Evolutionary conservation across 2,113 vertebrate species (phyloP), one percentile per base, ranked within the genome.

Genomic region (Amia ocellicauda): DNA sequence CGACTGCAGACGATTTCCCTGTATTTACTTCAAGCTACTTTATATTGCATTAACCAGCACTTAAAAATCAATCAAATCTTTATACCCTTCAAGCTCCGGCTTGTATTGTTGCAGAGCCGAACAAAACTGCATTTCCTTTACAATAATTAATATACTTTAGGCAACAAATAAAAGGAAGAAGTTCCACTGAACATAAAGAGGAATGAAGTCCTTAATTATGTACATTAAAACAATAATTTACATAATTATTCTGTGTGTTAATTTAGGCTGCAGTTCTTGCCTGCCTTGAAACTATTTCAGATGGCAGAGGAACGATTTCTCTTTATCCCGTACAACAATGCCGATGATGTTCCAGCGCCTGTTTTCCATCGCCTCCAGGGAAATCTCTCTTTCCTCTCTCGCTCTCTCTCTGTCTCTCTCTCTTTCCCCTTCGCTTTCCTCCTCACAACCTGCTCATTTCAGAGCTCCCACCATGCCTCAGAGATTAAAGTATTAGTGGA

Each of bases 141-240:
- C 19, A n/a, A 41, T 59, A 43, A 43, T 20, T 27, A 60, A 47
- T 61, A 19, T 22, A 19, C 42, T 47, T 23, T n/a, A 49, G 10
- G 22, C 42, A 61, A 27, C 23, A 47, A 60, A 26, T 7, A 20
- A 60, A 49, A 60, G 58, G 20, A 27, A 13, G 22, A 40, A 45
- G 9, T 11, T 60, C 11, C 20, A 27, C 42, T 42, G 36, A 58
- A 42, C 56, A 58, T n/a, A n/a, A n/a, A n/a, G n/a, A n/a, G n/a
- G n/a, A n/a, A n/a, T 42, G 41, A 61, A 45, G 10, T 29, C 23
- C 4, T 49, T 19, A 49, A 61, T 61, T 49, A 61, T 28, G 59
- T 17, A 27, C 22, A 29, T 49, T 47, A 49, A 61, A 60, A 60
- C 29, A 59, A 49, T 2, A 7, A 61, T 27, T 49, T 61, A 23